These are phyloP conservation scores for Bujurquina vittata DNA, from an alignment of 2,113 vertebrate species.

Conservation along the genomic window DNA sequence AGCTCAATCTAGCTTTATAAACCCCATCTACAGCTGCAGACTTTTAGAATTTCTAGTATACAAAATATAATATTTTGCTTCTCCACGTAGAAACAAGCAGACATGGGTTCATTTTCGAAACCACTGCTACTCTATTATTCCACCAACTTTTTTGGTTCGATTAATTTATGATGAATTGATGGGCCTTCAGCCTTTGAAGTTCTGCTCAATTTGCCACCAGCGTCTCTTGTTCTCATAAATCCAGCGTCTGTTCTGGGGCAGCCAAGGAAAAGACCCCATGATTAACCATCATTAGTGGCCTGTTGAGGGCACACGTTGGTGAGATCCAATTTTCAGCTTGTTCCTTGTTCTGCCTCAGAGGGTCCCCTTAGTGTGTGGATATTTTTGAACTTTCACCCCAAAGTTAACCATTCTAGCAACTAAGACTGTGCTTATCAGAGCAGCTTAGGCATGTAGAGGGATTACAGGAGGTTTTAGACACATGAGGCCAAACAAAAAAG, in stretches of 20 bases:
- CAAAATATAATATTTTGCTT: constrained; percentile 11
- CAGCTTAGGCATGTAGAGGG: background rate
- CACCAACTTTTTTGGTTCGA: constrained; percentile 6
- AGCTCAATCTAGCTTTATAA: background rate
- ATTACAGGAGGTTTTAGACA: background rate
- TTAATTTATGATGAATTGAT: constrained; percentile 48
- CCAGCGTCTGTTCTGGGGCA: constrained; percentile 70
- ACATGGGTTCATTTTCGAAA: background rate
- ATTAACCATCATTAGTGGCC: constrained; percentile 74
- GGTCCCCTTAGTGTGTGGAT: constrained; percentile 16
- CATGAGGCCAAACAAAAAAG: background rate
- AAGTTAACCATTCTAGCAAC: background rate
- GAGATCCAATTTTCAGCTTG: constrained; percentile 63
- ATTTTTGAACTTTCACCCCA: constrained; percentile 24
- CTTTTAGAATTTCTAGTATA: background rate
- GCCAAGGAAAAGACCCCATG: constrained; percentile 63
- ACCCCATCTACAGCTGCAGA: background rate
- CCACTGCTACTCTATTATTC: background rate
- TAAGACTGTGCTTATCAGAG: background rate
- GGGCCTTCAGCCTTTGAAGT: constrained; percentile 39
- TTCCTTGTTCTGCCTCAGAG: constrained; percentile 56
- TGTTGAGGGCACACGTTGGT: constrained; percentile 75
- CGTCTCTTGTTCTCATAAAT: constrained; percentile 65
- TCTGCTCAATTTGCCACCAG: constrained; percentile 58
- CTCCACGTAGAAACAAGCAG: background rate